Evolutionary conservation across 2,888 invertebrate genomes (phyloP).

Genomic region (Habroteleia sp.): DNA sequence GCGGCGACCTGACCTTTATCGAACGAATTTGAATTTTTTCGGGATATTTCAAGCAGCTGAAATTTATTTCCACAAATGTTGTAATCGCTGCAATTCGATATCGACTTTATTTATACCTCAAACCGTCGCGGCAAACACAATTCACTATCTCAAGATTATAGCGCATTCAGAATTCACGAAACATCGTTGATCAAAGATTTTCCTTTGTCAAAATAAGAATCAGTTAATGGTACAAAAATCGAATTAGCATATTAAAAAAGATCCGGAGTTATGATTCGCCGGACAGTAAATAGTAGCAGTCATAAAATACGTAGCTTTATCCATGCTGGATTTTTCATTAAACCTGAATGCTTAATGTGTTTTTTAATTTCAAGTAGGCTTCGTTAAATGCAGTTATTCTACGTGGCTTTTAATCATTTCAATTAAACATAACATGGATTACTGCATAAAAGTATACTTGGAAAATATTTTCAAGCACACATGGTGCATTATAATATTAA

Average conservation of each 20-base stretch:
- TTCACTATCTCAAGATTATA: too few relatives aligned
- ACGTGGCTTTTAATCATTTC: constrained; percentile 51
- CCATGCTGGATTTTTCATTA: constrained; percentile 25
- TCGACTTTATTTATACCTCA: constrained; percentile 30
- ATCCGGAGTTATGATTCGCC: constrained; percentile 22
- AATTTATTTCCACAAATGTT: constrained; percentile 23
- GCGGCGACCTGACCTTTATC: too few relatives aligned
- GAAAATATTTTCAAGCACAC: constrained; percentile 18
- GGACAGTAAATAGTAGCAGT: constrained; percentile 19
- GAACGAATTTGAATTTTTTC: constrained; percentile 23
- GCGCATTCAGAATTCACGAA: too few relatives aligned
- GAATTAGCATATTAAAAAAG: constrained; percentile 12
- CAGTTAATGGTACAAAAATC: constrained; percentile 14
- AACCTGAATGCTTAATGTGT: constrained; percentile 35
- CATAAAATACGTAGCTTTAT: constrained; percentile 16
- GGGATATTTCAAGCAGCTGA: constrained; percentile 6
- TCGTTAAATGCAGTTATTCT: constrained; percentile 18
- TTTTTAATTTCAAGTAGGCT: constrained; percentile 35
- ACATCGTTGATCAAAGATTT: too few relatives aligned
- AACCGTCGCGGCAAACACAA: too few relatives aligned
- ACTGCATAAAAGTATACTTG: constrained; percentile 18
- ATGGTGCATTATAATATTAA: constrained; percentile 27
- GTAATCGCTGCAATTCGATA: constrained; percentile 14
- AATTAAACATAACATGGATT: constrained; percentile 48
- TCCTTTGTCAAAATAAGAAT: constrained; percentile 15